Evolutionary conservation across 1,140 invertebrate species (phyloP).

Genomic region (Microplitis demolitor): DNA sequence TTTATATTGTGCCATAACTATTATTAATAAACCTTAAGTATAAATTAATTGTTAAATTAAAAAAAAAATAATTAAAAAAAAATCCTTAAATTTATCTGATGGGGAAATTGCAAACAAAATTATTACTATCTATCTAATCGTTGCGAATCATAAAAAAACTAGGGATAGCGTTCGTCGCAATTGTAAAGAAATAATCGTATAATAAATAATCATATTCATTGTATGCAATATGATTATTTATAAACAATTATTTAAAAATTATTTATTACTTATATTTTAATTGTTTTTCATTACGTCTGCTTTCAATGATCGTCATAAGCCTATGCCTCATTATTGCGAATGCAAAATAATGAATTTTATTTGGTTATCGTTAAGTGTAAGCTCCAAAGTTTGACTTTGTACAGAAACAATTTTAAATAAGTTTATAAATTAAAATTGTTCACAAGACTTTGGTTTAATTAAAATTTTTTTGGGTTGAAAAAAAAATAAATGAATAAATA

Average conservation of each 20-base stretch:
- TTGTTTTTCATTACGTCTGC: background rate
- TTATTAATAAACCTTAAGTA: conserved; percentile 57
- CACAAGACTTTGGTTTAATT: background rate
- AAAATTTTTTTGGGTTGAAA: background rate
- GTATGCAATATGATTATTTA: background rate
- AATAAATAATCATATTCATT: background rate
- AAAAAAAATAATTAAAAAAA: conserved; percentile 1
- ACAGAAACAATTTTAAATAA: conserved; percentile 14
- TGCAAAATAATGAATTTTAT: background rate
- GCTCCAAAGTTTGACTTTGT: conserved; percentile 28
- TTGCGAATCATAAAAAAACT: background rate
- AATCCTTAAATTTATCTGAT: conserved; percentile 56
- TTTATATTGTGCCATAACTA: conserved; percentile 62
- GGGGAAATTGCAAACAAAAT: conserved; percentile 47
- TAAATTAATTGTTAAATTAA: conserved; percentile 54
- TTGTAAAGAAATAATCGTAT: background rate
- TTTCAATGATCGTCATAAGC: background rate
- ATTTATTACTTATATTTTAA: conserved; percentile 31
- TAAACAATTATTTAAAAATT: background rate
- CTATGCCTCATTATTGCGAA: background rate
- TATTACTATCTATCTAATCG: background rate
- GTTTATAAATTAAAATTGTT: background rate
- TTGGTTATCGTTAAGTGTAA: background rate
- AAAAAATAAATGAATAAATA: no score
- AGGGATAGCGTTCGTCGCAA: background rate